Base-by-base conservation (phyloP, 1,140 invertebrate genomes). In the Drosophila cardini region DNA sequence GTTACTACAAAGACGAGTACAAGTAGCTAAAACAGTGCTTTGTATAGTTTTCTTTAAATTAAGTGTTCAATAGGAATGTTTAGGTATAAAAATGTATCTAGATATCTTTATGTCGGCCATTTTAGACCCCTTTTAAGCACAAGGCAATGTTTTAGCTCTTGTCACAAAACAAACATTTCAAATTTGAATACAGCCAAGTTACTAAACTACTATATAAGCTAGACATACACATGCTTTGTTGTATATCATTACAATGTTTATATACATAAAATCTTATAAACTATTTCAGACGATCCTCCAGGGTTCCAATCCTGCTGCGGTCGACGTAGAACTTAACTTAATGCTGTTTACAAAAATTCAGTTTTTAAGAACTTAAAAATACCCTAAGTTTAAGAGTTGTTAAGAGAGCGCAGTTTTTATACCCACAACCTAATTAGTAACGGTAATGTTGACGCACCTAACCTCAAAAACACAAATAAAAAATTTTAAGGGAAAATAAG, bases 351-450 rank as follows among this genome's bases (percentile, higher is more conserved):
- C 74, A 77, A 32, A 32, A 65, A 57, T 55, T 10, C 9, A 15
- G 13, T 21, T 76, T 64, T 50, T 50, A 42, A 55, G n/a, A 68
- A 60, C 72, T 86, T 76, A 86, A 42, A 30, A 42, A 50, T 74
- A 81, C 43, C 46, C 61, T 46, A 64, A 18, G 18, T 52, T 46
- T 76, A 48, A 45, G 58, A 56, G 60, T 75, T 57, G 50, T 46
- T 72, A 70, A 74, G 72, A 91, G 90, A 86, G 81, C 80, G 79
- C 81, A 78, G 72, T 63, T 62, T 61, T 38, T 61, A 74, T 26
- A 91, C 81, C 90, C 89, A 90, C 64, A 81, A 84, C 84, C 84
- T 80, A 74, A 80, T 84, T 87, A 87, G 67, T 87, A 72, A 83
- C 64, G 76, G 62, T 69, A 78, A 68, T 76, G 67, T 83, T 67